Evolutionary conservation across 2,888 invertebrate genomes (phyloP), one percentile per base, ranked within the genome.

Genomic region (Chrysina gloriosa): DNA sequence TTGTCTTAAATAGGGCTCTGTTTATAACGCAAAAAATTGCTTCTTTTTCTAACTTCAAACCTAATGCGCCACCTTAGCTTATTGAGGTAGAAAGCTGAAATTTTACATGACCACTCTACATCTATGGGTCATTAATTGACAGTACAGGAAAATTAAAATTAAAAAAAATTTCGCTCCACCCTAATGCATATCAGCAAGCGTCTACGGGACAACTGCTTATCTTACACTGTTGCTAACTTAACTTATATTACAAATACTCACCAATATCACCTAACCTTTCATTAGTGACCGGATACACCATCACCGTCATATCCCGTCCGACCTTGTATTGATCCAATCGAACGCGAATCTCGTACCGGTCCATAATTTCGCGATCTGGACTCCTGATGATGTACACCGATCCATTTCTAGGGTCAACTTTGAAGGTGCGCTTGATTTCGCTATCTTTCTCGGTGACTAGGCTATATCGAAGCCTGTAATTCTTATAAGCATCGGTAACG

Each of bases 201-300:
- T n/a, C n/a, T n/a, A n/a, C n/a, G n/a, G n/a, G n/a, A n/a, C n/a
- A n/a, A n/a, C n/a, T n/a, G n/a, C n/a, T n/a, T n/a, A n/a, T n/a
- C n/a, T n/a, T n/a, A n/a, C n/a, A n/a, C n/a, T n/a, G n/a, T n/a
- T n/a, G n/a, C n/a, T n/a, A n/a, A n/a, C n/a, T n/a, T n/a, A n/a
- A n/a, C n/a, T n/a, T n/a, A n/a, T n/a, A 36, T 36, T 36, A 16
- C 48, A 34, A 61, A 23, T 5, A 70, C 74, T 87, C 86, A 74
- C 88, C 89, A 73, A 94, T 85, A 52, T 90, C 92, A 71, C 89
- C 89, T 16, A 93, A 82, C 56, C 89, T 86, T 66, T 93, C 92
- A 70, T 89, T 91, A 0, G 89, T 85, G 9, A 93, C 89, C 0
- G 93, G 93, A 83, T 93, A 93, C 64, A 92, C 89, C 86, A 93